Conservation (phyloP, 2,113 vertebrate genomes). For the Spilogale gracilis region DNA sequence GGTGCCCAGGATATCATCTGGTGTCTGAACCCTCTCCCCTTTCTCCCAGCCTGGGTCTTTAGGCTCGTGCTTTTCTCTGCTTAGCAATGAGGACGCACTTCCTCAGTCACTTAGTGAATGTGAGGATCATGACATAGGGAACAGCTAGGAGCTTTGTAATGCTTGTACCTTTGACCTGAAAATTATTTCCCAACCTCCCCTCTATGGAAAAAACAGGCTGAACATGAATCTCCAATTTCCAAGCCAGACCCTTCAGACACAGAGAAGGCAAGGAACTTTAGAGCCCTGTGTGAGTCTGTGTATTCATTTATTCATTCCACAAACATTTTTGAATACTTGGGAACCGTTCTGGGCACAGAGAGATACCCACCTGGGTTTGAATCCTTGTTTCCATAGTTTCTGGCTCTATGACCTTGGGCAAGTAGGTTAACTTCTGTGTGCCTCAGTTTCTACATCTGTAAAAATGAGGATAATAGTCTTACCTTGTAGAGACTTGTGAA, state of each 20-base stretch:
- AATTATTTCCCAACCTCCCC: background rate
- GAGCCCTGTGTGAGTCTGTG: background rate
- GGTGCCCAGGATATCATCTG: background rate
- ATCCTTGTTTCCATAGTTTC: background rate
- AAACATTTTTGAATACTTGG: constrained; percentile 7
- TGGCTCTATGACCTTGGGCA: background rate
- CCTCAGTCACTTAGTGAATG: background rate
- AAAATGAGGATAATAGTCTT: background rate
- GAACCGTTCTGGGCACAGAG: background rate
- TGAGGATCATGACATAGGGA: background rate
- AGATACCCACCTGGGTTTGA: background rate
- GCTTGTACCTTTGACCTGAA: background rate
- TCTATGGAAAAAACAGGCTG: background rate
- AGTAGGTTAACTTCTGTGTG: background rate
- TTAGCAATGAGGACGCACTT: background rate
- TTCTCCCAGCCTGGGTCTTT: background rate
- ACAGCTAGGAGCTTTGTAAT: background rate
- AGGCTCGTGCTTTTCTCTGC: background rate
- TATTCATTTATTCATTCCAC: constrained; percentile 15
- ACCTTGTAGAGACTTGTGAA: background rate
- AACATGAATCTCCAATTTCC: background rate
- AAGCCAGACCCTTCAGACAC: background rate
- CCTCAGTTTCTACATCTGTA: background rate
- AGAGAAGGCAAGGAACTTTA: background rate
- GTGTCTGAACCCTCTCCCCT: background rate